phyloP scores from a whole-genome alignment of 2,797 vertebrate species.

The Pteronotus mesoamericanus region DNA sequence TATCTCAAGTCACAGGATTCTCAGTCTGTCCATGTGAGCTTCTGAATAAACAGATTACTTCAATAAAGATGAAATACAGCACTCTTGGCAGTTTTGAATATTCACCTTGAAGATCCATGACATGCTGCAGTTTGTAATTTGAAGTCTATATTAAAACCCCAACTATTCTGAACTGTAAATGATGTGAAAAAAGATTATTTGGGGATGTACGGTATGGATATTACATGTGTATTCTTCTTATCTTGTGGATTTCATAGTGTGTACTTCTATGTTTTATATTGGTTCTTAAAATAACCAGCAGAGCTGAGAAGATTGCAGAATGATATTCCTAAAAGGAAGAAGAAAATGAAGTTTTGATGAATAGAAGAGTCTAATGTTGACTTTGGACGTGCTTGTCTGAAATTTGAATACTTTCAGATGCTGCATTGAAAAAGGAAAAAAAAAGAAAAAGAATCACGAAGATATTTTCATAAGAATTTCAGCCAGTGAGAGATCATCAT shows the following conservation, averaged over 20 bases:
- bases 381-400: neutral
- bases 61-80: conserved; percentile 32
- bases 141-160: neutral
- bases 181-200: neutral
- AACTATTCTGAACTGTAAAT: neutral
- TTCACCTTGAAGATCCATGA: conserved; percentile 21
- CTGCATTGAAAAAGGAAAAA: neutral
- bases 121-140: neutral
- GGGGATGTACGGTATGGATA: neutral
- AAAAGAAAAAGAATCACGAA: neutral
- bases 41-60: neutral
- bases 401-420: neutral
- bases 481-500: neutral
- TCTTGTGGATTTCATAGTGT: neutral
- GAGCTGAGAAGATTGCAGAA: neutral
- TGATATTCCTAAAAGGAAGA: neutral
- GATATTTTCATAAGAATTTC: neutral
- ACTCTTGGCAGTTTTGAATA: conserved; percentile 9
- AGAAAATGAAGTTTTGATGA: neutral
- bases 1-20: conserved; percentile 8
- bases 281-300: neutral
- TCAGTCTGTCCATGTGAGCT: neutral
- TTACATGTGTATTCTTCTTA: neutral
- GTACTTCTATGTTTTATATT: neutral
- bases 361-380: neutral